A percentile compares a stretch with the other conserved stretches of the same genome.
Conservation (phyloP, 2,113 vertebrate species). For the Rafetus swinhoei region DNA sequence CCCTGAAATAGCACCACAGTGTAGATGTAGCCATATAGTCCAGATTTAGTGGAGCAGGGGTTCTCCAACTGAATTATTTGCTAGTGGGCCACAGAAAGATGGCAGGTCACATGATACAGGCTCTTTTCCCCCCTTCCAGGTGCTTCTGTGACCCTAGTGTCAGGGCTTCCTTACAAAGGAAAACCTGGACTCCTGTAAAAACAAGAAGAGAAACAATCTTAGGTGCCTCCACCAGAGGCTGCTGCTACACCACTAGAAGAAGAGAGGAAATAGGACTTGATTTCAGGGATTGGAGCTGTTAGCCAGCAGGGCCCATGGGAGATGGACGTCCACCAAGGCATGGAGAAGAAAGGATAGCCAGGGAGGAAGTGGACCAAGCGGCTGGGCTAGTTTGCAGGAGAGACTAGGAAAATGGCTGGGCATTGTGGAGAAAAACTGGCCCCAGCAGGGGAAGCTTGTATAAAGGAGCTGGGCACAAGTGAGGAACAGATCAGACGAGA, state of each 20-base stretch:
- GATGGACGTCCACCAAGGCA: neutral
- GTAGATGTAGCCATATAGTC: neutral
- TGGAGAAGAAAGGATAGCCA: neutral
- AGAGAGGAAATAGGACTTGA: neutral
- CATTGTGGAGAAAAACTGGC: neutral
- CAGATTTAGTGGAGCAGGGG: neutral
- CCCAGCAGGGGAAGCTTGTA: neutral
- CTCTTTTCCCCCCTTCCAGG: rapidly evolving
- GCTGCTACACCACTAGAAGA: rapidly evolving
- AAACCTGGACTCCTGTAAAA: neutral
- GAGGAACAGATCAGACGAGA: neutral
- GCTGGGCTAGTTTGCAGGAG: neutral
- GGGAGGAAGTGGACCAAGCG: neutral
- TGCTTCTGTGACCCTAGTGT: neutral
- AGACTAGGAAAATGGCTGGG: neutral
- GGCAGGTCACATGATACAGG: neutral
- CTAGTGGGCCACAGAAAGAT: neutral
- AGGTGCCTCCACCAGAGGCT: neutral
- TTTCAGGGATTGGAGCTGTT: neutral
- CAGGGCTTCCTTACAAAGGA: neutral
- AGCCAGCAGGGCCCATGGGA: neutral
- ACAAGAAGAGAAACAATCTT: slow-evolving; percentile 4
- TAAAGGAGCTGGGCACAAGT: neutral
- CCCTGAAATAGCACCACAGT: no score
- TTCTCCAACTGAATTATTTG: rapidly evolving